Percentiles rank a stretch among this genome's conserved stretches.
These are phyloP conservation scores for Champsocephalus gunnari DNA, from an alignment of 2,797 vertebrate species.

Conservation along the genomic window DNA sequence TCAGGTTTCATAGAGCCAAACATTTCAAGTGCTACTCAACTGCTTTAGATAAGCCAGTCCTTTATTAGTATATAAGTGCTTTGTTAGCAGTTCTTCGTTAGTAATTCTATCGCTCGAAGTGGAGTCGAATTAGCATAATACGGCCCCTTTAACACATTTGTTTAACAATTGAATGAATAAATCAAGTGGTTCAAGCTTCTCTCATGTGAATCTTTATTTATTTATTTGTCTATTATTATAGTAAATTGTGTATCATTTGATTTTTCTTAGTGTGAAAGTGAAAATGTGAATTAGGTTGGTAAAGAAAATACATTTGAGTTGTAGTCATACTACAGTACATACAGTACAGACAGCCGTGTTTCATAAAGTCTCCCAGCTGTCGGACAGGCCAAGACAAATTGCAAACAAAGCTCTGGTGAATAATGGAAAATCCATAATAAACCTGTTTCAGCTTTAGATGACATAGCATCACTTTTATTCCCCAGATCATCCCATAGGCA, in stretches of 20 bases:
- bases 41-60: too few species aligned
- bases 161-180: too few species aligned
- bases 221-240: neutral
- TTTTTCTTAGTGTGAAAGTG: neutral
- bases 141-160: too few species aligned
- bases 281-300: neutral
- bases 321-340: neutral
- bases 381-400: constrained; percentile 40
- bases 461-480: constrained; percentile 82
- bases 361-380: constrained; percentile 20
- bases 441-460: constrained; percentile 85
- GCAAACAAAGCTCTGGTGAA: constrained; percentile 42
- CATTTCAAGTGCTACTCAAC: too few species aligned
- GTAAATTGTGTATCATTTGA: neutral
- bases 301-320: neutral
- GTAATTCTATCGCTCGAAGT: too few species aligned
- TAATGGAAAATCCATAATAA: constrained; percentile 83
- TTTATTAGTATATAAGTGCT: too few species aligned
- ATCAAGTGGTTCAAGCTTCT: neutral
- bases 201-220: neutral
- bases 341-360: neutral
- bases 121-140: too few species aligned
- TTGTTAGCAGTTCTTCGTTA: too few species aligned
- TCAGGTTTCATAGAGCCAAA: too few species aligned
- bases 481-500: constrained; percentile 78